Conservation (phyloP, 2,797 vertebrate species). For the Xenops minutus region DNA sequence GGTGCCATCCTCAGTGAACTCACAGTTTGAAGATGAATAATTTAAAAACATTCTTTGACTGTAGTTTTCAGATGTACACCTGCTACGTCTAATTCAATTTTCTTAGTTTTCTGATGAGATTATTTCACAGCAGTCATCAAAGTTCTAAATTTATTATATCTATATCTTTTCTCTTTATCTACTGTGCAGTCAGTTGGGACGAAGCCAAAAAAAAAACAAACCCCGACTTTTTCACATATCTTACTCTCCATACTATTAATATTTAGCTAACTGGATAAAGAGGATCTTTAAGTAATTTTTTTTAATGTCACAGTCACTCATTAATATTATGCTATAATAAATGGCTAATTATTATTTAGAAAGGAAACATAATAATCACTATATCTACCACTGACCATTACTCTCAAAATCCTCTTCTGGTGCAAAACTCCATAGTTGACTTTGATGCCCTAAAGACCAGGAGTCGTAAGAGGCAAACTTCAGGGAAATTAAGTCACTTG, state of each 20-base stretch:
- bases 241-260: not conserved
- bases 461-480: not conserved
- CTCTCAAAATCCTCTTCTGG: not conserved
- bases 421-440: not conserved
- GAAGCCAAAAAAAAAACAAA: not conserved
- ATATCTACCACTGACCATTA: not conserved
- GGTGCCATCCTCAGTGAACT: not conserved
- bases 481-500: not conserved
- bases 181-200: not conserved
- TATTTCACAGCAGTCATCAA: not conserved
- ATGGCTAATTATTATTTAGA: not conserved
- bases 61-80: not conserved
- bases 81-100: not conserved
- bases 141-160: not conserved
- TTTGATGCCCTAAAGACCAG: not conserved
- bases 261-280: not conserved
- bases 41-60: not conserved
- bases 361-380: not conserved
- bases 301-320: not conserved
- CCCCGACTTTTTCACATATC: not conserved
- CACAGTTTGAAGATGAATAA: not conserved
- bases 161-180: not conserved
- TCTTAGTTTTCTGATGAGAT: not conserved
- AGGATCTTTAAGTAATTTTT: not conserved
- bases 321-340: not conserved